These are phyloP conservation scores for Beris chalybata DNA, from an alignment of 2,888 invertebrate species.

Conservation along the genomic window DNA sequence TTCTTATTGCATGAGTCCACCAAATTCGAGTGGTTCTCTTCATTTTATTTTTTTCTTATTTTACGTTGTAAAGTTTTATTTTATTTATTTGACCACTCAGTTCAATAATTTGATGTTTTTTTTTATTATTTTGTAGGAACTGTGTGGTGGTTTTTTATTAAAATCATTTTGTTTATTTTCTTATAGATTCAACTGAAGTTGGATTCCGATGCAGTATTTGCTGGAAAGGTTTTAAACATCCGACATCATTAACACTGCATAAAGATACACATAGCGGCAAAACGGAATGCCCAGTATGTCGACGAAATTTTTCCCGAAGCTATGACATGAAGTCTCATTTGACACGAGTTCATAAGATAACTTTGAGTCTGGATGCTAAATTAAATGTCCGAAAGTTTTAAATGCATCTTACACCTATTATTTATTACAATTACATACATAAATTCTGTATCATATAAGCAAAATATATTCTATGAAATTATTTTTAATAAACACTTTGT, in stretches of 20 bases:
- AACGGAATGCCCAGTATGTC: constrained; percentile 66
- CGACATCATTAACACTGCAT: constrained; percentile 64
- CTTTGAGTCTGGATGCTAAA: constrained; percentile 34
- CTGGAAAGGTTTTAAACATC: constrained; percentile 66
- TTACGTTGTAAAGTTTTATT: constrained; percentile 24
- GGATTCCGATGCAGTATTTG: constrained; percentile 65
- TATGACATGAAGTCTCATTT: constrained; percentile 66
- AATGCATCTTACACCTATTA: not conserved
- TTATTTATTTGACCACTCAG: constrained; percentile 14
- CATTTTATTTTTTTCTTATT: constrained; percentile 5
- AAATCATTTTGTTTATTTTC: constrained; percentile 7
- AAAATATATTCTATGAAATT: no score
- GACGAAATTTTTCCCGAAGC: constrained; percentile 63
- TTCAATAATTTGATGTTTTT: not conserved
- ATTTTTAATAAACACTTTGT: no score
- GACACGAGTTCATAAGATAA: constrained; percentile 62
- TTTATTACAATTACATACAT: no score
- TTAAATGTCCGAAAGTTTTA: constrained; percentile 26
- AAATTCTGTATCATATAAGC: no score
- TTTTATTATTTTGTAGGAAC: not conserved
- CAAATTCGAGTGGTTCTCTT: not conserved
- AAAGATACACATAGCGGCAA: constrained; percentile 66
- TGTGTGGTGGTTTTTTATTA: not conserved
- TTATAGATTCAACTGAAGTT: constrained; percentile 47
- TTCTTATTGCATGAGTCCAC: not conserved